Evolutionary conservation across 2,113 vertebrate species (phyloP).

Genomic region (Osmerus mordax): DNA sequence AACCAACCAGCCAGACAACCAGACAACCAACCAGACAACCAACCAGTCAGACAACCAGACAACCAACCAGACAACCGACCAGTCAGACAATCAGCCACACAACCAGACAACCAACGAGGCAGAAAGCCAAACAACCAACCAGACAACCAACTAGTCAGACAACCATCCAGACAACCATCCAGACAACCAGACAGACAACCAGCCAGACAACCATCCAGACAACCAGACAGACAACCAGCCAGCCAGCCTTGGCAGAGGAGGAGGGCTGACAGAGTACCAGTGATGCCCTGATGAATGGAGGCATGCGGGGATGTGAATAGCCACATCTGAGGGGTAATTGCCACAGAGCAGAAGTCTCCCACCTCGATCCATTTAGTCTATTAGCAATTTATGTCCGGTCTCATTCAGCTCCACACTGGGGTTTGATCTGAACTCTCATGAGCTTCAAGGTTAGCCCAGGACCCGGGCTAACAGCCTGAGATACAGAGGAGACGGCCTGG

Average conservation of each 20-base stretch:
- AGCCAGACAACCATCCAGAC: no score
- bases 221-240: neutral
- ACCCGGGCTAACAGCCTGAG: slow-evolving; percentile 58
- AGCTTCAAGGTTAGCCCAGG: slow-evolving; percentile 64
- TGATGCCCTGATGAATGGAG: slow-evolving; percentile 72
- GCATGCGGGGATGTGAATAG: slow-evolving; percentile 72
- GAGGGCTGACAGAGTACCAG: slow-evolving; percentile 54
- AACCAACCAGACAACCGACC: no score
- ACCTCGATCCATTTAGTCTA: slow-evolving; percentile 86
- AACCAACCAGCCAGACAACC: no score
- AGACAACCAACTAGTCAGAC: no score
- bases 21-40: no score
- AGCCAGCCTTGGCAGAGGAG: slow-evolving; percentile 47
- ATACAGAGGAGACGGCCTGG: slow-evolving; percentile 47
- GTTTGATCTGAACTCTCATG: slow-evolving; percentile 74
- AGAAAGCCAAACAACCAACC: no score
- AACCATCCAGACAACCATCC: neutral
- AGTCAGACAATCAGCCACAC: no score
- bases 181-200: neutral
- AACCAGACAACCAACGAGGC: neutral
- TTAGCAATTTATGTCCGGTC: slow-evolving; percentile 96
- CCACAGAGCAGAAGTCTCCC: slow-evolving; percentile 74
- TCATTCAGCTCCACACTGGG: slow-evolving; percentile 75
- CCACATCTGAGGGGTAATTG: slow-evolving; percentile 76
- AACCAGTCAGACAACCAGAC: no score